These are phyloP conservation scores for Epiblema foenella DNA, from an alignment of 2,888 invertebrate genomes.

Conservation along the genomic window DNA sequence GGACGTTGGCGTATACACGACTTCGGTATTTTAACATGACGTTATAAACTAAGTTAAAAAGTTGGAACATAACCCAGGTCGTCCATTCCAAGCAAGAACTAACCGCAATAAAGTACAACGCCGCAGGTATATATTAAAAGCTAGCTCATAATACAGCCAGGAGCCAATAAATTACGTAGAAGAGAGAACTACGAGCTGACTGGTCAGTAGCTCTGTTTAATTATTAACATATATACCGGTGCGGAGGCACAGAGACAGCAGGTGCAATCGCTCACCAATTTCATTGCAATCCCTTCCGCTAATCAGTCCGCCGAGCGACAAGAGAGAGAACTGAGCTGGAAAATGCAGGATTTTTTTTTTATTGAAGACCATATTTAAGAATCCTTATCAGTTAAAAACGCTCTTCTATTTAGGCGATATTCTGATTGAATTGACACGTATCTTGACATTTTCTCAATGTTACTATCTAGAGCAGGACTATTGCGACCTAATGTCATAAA, in stretches of 20 bases:
- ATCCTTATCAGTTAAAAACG: too few relatives aligned
- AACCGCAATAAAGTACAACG: conserved; percentile 35
- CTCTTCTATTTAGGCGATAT: too few relatives aligned
- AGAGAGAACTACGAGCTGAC: conserved; percentile 42
- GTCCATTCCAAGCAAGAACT: conserved; percentile 7
- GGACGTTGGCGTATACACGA: neutral
- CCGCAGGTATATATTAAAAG: conserved; percentile 37
- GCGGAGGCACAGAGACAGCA: neutral
- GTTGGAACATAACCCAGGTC: neutral
- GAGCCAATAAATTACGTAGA: conserved; percentile 38
- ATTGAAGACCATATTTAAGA: too few relatives aligned
- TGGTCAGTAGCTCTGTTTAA: conserved; percentile 44
- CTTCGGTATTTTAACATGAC: neutral
- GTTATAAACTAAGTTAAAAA: conserved; percentile 2
- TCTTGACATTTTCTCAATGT: too few relatives aligned
- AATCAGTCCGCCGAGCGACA: too few relatives aligned
- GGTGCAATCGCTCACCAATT: neutral
- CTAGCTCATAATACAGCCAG: conserved; percentile 39
- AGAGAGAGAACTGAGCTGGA: neutral
- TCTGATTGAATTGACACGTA: too few relatives aligned
- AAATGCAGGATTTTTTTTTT: too few relatives aligned
- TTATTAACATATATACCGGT: conserved; percentile 40
- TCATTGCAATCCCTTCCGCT: neutral
- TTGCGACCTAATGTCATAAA: too few relatives aligned
- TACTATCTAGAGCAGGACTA: too few relatives aligned